Conservation (phyloP, 2,113 vertebrate species). For the Melanerpes formicivorus region DNA sequence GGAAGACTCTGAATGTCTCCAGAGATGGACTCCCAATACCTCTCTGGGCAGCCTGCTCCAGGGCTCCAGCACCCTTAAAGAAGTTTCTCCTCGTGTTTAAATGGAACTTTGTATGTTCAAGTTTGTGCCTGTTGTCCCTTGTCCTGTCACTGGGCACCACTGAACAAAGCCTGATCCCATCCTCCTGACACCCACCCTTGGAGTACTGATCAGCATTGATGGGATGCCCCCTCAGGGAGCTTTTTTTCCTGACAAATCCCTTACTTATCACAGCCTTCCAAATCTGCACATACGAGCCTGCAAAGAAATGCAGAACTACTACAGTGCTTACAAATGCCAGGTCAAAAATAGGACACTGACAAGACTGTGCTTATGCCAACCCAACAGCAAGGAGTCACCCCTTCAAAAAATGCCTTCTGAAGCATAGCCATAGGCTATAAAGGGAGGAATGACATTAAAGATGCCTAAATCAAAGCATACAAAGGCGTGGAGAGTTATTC, state of each 20-base stretch:
- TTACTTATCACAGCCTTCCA: not conserved
- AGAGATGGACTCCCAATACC: no score
- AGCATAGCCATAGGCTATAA: not conserved
- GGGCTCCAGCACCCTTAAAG: no score
- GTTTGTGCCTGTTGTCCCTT: no score
- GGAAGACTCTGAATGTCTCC: no score
- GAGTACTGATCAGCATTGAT: no score
- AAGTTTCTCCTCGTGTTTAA: no score
- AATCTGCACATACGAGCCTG: not conserved
- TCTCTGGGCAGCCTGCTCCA: no score
- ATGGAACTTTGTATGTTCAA: no score
- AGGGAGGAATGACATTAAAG: accelerated
- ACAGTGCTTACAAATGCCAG: not conserved
- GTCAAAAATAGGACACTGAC: not conserved
- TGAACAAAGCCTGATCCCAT: no score
- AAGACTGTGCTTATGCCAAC: not conserved
- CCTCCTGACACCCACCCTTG: no score
- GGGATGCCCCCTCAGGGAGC: no score
- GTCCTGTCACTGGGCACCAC: no score
- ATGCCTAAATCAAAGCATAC: accelerated
- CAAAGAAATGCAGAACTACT: not conserved
- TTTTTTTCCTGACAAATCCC: not conserved
- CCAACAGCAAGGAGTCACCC: not conserved
- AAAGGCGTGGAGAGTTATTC: not conserved
- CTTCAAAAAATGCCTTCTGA: not conserved